Conservation (phyloP, 2,113 vertebrate genomes). For the Neodon shergylaensis region DNA sequence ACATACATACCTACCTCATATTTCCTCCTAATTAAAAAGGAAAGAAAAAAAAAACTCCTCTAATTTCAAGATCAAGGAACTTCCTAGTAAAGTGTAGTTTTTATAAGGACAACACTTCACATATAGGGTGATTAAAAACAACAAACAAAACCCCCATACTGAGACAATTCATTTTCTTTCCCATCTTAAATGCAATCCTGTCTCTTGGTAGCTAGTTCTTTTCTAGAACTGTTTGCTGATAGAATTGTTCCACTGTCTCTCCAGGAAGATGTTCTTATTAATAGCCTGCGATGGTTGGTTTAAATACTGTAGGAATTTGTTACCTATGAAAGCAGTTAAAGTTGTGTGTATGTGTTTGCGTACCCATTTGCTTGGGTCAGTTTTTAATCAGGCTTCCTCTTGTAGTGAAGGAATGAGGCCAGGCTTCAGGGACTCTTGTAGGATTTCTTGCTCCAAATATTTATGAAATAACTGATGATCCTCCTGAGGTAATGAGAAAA, state of each 20-base stretch:
- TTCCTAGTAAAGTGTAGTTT: neutral
- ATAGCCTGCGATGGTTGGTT: neutral
- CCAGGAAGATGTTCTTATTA: constrained; percentile 31
- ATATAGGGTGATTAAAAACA: neutral
- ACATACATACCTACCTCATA: neutral
- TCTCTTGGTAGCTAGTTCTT: neutral
- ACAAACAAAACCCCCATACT: neutral
- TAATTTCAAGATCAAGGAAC: neutral
- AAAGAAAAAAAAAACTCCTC: neutral
- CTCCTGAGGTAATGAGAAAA: neutral
- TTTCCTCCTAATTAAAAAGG: neutral
- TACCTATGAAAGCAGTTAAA: constrained; percentile 16
- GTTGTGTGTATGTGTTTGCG: neutral
- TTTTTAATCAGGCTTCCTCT: neutral
- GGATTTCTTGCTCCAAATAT: constrained; percentile 22
- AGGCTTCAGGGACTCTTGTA: neutral
- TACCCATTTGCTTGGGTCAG: neutral
- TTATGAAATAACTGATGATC: neutral
- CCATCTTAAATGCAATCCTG: neutral
- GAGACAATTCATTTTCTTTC: neutral
- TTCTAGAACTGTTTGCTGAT: neutral
- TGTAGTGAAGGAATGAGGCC: neutral
- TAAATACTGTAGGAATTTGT: neutral
- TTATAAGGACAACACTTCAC: neutral
- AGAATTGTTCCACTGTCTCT: neutral